A percentile compares a stretch with the other conserved stretches of the same genome.
These are phyloP conservation scores for Synanthedon tipuliformis DNA, from an alignment of 2,888 invertebrate species.

Conservation along the genomic window DNA sequence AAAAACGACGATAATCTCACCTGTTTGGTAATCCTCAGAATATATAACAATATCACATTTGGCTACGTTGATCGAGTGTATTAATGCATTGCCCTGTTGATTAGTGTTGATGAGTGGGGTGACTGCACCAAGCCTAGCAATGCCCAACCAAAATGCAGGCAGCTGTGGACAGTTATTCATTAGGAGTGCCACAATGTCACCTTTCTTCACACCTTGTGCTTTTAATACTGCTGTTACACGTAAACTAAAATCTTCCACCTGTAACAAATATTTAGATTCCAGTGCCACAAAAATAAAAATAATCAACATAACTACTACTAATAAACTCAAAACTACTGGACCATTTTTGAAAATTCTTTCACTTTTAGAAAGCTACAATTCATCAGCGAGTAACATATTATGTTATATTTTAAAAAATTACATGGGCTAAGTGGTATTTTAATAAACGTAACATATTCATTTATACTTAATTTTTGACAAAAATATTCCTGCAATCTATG, in stretches of 20 bases:
- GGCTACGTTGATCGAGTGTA: slow-evolving; percentile 90
- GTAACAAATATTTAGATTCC: slow-evolving; percentile 15
- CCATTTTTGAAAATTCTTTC: too few relatives aligned
- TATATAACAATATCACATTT: slow-evolving; percentile 88
- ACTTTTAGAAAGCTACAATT: too few relatives aligned
- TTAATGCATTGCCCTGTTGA: slow-evolving; percentile 81
- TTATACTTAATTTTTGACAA: too few relatives aligned
- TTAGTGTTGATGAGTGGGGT: slow-evolving; percentile 95
- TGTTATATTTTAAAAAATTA: too few relatives aligned
- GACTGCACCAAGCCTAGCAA: slow-evolving; percentile 87
- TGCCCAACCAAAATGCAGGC: slow-evolving; percentile 92
- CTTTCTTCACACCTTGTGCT: slow-evolving; percentile 83
- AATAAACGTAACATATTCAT: too few relatives aligned
- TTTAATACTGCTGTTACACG: slow-evolving; percentile 85
- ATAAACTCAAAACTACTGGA: too few relatives aligned
- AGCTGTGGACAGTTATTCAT: slow-evolving; percentile 94
- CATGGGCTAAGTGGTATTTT: too few relatives aligned
- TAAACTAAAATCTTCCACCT: slow-evolving; percentile 90
- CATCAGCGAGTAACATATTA: too few relatives aligned
- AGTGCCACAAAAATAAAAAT: too few relatives aligned
- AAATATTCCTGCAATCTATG: too few relatives aligned
- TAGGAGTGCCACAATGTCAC: slow-evolving; percentile 88
- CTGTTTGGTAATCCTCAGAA: slow-evolving; percentile 76
- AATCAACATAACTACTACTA: too few relatives aligned
- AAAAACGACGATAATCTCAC: slow-evolving; percentile 37